These are phyloP conservation scores for Apostichopus californicus DNA, from an alignment of 35 echinoderm and acorn worm species.

Conservation along the genomic window DNA sequence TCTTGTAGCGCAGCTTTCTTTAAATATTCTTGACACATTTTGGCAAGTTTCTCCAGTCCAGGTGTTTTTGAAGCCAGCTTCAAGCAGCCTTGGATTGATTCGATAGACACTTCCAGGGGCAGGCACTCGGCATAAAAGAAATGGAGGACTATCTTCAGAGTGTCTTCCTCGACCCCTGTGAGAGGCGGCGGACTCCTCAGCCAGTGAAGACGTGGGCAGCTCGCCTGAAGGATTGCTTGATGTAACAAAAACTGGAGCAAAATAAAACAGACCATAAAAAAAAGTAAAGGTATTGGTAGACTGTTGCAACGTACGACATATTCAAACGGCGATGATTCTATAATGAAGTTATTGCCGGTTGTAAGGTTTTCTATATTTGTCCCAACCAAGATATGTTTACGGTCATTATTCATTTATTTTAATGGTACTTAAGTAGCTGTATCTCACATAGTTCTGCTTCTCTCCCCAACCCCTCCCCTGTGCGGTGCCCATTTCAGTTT, in stretches of 20 bases:
- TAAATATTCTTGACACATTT: constrained; percentile 67
- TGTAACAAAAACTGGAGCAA: constrained; percentile 69
- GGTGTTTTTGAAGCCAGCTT: constrained; percentile 68
- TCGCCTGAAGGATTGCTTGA: constrained; percentile 70
- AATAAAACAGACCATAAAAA: neutral
- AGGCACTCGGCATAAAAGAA: constrained; percentile 86
- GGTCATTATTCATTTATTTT: too few species aligned
- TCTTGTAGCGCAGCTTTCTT: constrained; percentile 83
- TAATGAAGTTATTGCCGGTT: too few species aligned
- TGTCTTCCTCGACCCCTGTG: constrained; percentile 51
- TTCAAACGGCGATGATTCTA: too few species aligned
- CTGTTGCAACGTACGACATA: too few species aligned
- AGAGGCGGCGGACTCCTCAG: constrained; percentile 65
- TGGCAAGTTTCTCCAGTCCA: constrained; percentile 65
- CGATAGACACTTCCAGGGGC: constrained; percentile 58
- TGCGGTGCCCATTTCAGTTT: too few species aligned
- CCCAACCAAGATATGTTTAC: too few species aligned
- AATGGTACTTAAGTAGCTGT: too few species aligned
- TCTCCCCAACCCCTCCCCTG: too few species aligned
- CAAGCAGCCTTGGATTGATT: constrained; percentile 59
- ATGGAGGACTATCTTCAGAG: constrained; percentile 57
- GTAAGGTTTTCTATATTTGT: too few species aligned
- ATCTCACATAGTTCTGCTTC: too few species aligned
- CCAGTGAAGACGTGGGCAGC: constrained; percentile 79
- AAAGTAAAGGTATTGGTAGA: too few species aligned